Conservation (phyloP, 2,888 invertebrate genomes). For the Epirrhoe tristata region DNA sequence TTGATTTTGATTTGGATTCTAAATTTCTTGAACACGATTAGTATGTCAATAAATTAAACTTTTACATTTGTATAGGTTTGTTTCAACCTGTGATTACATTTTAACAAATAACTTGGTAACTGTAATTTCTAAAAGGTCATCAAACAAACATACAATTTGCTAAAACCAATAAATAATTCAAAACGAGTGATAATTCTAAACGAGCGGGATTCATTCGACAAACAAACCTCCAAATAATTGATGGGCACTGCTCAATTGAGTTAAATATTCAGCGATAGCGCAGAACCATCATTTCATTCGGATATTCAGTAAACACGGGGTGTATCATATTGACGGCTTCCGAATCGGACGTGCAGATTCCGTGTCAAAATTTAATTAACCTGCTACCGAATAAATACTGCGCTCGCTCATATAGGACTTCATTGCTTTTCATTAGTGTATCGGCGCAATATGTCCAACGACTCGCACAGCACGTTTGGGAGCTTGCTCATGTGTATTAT, state of each 20-base stretch:
- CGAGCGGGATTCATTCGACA: constrained; percentile 40
- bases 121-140: constrained; percentile 34
- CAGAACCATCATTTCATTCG: constrained; percentile 39
- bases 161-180: constrained; percentile 43
- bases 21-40: too few species aligned
- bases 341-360: constrained; percentile 45
- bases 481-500: constrained; percentile 17
- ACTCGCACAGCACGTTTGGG: constrained; percentile 42
- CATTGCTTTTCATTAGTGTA: constrained; percentile 62
- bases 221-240: constrained; percentile 42
- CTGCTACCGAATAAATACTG: constrained; percentile 50
- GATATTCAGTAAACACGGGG: constrained; percentile 41
- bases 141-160: constrained; percentile 38
- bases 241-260: constrained; percentile 45
- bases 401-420: constrained; percentile 40
- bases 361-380: constrained; percentile 72
- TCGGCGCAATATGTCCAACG: constrained; percentile 38
- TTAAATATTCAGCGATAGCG: constrained; percentile 47
- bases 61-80: too few species aligned
- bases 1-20: too few species aligned
- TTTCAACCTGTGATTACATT: too few species aligned
- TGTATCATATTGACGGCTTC: constrained; percentile 35
- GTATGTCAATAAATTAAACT: too few species aligned
- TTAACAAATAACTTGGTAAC: too few species aligned
- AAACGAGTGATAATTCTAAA: constrained; percentile 44